Conservation (phyloP, 2,797 vertebrate species). For the Heliangelus exortis region DNA sequence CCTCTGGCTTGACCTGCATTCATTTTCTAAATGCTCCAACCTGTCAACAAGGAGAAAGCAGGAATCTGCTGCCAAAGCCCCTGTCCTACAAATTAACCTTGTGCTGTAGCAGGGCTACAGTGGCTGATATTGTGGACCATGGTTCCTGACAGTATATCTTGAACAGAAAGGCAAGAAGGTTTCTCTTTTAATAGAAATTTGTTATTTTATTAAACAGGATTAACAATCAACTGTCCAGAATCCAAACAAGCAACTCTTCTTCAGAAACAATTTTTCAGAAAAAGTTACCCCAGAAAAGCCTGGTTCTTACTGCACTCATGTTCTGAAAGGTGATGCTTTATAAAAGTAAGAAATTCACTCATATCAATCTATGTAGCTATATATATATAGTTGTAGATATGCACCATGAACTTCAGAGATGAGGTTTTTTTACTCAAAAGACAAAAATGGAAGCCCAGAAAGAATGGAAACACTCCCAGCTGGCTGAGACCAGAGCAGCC, state of each 20-base stretch:
- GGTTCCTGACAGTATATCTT: not conserved
- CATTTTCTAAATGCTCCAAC: not conserved
- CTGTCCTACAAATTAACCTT: accelerated
- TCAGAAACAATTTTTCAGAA: slow-evolving; percentile 12
- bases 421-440: slow-evolving; percentile 6
- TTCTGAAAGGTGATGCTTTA: slow-evolving; percentile 27
- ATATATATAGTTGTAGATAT: not conserved
- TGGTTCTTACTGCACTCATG: not conserved
- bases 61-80: not conserved
- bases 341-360: slow-evolving; percentile 55
- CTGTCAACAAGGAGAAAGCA: not conserved
- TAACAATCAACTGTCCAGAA: slow-evolving; percentile 48
- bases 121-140: not conserved
- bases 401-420: not conserved
- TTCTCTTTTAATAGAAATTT: slow-evolving; percentile 36
- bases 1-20: not conserved
- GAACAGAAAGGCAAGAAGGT: not conserved
- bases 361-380: not conserved
- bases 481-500: not conserved
- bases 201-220: slow-evolving; percentile 64
- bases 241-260: slow-evolving; percentile 41
- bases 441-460: not conserved
- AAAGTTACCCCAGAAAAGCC: not conserved
- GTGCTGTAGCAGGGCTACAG: not conserved
- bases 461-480: slow-evolving; percentile 20